Evolutionary conservation across 1,140 invertebrate genomes (phyloP).

Genomic region (Habropoda laboriosa): DNA sequence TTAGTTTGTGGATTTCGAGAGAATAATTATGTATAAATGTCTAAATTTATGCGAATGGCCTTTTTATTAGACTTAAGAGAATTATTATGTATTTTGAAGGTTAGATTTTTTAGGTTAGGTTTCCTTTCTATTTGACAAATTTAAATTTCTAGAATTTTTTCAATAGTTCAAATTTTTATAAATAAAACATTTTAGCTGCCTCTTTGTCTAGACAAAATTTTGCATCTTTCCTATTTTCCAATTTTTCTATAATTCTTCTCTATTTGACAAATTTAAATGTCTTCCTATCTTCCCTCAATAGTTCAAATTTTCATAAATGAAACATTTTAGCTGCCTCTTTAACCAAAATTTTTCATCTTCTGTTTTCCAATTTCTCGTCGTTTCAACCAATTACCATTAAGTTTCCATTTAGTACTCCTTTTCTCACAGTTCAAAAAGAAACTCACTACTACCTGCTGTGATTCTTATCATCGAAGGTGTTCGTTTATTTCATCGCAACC

Average conservation of each 20-base stretch:
- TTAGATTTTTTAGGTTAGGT: no score
- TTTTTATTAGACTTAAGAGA: no score
- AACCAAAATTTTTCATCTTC: neutral
- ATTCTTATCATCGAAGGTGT: conserved; percentile 8
- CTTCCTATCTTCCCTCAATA: neutral
- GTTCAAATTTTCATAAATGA: neutral
- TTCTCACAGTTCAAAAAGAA: neutral
- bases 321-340: neutral
- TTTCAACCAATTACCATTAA: neutral
- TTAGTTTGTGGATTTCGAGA: no score
- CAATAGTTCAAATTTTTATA: neutral
- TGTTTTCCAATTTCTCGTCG: neutral
- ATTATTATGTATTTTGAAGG: no score
- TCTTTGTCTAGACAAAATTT: neutral
- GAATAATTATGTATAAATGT: no score
- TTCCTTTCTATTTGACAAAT: no score
- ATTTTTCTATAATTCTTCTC: no score
- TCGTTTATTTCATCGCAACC: conserved; percentile 35
- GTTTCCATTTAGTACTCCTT: no score
- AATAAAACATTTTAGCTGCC: neutral
- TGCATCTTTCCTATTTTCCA: conserved; percentile 1
- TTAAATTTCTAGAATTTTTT: neutral
- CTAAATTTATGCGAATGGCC: no score
- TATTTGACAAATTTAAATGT: no score
- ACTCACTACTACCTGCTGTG: neutral